Evolutionary conservation across 2,113 vertebrate species (phyloP).

Genomic region (Cyanocitta stelleri): DNA sequence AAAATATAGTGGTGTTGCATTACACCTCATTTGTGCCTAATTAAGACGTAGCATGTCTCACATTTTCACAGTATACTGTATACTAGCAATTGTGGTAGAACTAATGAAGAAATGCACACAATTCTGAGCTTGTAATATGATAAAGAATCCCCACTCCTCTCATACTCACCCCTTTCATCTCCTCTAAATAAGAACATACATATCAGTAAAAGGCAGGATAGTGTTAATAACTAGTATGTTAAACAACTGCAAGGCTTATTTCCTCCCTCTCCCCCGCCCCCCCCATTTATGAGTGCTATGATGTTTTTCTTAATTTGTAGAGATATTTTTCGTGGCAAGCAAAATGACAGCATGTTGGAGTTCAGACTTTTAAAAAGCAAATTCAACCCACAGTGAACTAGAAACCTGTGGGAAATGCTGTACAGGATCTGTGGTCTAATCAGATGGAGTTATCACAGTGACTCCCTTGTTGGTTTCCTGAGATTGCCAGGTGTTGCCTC

Average conservation of each 20-base stretch:
- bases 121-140: background rate
- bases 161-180: background rate
- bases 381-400: background rate
- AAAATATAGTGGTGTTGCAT: background rate
- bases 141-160: background rate
- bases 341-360: background rate
- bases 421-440: slow-evolving; percentile 41
- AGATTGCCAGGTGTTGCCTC: slow-evolving; percentile 7
- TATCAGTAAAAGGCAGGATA: background rate
- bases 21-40: background rate
- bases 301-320: background rate
- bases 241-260: background rate
- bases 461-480: slow-evolving; percentile 9
- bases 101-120: background rate
- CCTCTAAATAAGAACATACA: background rate
- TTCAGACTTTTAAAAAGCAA: background rate
- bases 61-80: background rate
- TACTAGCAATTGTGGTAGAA: background rate
- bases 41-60: background rate
- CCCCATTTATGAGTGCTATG: background rate
- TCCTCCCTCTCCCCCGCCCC: accelerated
- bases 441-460: slow-evolving; percentile 20
- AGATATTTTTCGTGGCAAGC: background rate
- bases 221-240: background rate
- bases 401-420: background rate